These are phyloP conservation scores for Clarias platycephalus DNA, from an alignment of 2,797 vertebrate species.

Conservation along the genomic window DNA sequence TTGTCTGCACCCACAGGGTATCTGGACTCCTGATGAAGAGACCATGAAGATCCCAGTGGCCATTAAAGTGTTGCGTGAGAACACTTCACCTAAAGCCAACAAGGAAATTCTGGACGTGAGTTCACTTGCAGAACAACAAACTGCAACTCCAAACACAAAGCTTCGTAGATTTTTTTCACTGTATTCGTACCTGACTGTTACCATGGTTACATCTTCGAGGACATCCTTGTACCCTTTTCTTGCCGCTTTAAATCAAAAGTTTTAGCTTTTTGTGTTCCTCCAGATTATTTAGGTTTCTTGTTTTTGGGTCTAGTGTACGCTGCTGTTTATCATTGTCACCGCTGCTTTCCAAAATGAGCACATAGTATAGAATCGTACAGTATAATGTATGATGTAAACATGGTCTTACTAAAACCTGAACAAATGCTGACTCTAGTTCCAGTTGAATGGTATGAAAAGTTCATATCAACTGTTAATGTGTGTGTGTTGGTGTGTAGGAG, in stretches of 20 bases:
- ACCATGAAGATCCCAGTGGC: slow-evolving; percentile 94
- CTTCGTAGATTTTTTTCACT: neutral
- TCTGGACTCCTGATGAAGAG: slow-evolving; percentile 95
- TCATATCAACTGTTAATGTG: neutral
- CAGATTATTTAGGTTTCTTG: neutral
- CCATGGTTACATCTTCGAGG: neutral
- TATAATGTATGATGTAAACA: neutral
- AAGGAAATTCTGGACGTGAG: slow-evolving; percentile 97
- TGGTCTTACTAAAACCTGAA: neutral
- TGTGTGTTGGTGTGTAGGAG: slow-evolving; percentile 75
- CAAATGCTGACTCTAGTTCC: neutral
- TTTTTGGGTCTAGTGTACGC: neutral
- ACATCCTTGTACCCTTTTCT: neutral
- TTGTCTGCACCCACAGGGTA: slow-evolving; percentile 74
- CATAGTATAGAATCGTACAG: neutral
- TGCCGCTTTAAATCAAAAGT: neutral
- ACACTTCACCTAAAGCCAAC: slow-evolving; percentile 96
- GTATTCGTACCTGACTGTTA: neutral
- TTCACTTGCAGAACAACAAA: slow-evolving; percentile 19
- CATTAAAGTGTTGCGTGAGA: slow-evolving; percentile 96
- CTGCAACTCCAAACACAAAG: neutral
- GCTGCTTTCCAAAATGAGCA: neutral
- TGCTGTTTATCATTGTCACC: neutral
- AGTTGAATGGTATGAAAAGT: neutral
- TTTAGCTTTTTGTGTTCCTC: neutral